Evolutionary conservation across 2,113 vertebrate species (phyloP).

Genomic region (Propithecus coquereli): DNA sequence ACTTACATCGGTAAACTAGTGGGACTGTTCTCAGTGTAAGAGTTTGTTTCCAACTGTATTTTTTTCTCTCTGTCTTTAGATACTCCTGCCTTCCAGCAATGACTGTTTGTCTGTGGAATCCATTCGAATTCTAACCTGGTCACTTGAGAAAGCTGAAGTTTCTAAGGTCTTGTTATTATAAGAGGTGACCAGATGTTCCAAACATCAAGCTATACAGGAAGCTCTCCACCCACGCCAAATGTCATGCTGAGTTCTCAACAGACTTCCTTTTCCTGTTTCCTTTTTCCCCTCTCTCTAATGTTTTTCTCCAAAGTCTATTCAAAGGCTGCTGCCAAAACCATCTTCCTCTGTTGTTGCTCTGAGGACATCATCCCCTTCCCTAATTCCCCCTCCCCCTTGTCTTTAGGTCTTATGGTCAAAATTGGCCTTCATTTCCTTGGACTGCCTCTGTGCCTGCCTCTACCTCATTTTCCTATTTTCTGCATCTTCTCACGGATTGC

Average conservation of each 20-base stretch:
- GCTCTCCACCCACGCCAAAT: conserved; percentile 66
- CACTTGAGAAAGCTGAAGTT: background rate
- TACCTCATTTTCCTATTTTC: background rate
- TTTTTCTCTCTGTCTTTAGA: background rate
- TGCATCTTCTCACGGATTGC: background rate
- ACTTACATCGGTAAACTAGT: background rate
- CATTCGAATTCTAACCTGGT: background rate
- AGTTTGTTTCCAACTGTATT: background rate
- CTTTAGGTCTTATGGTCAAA: background rate
- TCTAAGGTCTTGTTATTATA: background rate
- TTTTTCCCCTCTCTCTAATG: conserved; percentile 71
- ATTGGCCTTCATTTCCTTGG: background rate
- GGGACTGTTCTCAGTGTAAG: background rate
- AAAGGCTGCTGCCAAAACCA: conserved; percentile 59
- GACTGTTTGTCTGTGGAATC: background rate
- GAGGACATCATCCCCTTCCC: conserved; percentile 52
- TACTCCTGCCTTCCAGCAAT: background rate
- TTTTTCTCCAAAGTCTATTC: conserved; percentile 73
- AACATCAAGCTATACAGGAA: conserved; percentile 70
- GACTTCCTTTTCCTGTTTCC: conserved; percentile 75
- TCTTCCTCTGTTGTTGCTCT: conserved; percentile 62
- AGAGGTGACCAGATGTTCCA: conserved; percentile 69
- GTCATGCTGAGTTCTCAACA: conserved; percentile 60
- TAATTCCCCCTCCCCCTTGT: background rate
- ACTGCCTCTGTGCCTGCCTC: background rate